A percentile compares a stretch with the other conserved stretches of the same genome.
These are phyloP conservation scores for Sebastes aleutianus DNA, from an alignment of 2,797 vertebrate species.

Conservation along the genomic window DNA sequence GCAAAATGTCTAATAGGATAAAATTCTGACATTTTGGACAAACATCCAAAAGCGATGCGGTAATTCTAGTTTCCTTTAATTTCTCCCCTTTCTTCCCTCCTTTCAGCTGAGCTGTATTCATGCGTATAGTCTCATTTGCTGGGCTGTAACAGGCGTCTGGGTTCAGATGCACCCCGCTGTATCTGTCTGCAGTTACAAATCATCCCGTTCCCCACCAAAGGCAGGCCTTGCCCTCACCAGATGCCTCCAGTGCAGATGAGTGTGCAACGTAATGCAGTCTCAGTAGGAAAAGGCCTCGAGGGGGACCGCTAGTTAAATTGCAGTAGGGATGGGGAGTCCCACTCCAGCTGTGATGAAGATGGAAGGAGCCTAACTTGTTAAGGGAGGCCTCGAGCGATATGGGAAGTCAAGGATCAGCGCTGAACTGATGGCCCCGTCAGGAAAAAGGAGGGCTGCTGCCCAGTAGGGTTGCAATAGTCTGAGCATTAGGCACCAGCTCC, in stretches of 20 bases:
- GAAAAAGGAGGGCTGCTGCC: constrained; percentile 24
- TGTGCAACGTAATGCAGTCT: constrained; percentile 32
- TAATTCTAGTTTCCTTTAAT: background rate
- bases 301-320: constrained; percentile 43
- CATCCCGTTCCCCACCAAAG: constrained; percentile 31
- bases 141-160: constrained; percentile 38
- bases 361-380: constrained; percentile 50
- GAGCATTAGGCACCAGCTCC: constrained; percentile 58
- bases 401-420: constrained; percentile 59
- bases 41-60: background rate
- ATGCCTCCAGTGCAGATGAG: constrained; percentile 32
- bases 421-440: constrained; percentile 52
- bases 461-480: constrained; percentile 41
- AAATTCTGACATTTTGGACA: background rate
- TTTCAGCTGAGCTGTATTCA: constrained; percentile 29
- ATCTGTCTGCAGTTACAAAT: constrained; percentile 62
- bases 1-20: background rate
- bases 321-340: constrained; percentile 33
- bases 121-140: constrained; percentile 39
- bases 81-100: background rate
- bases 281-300: constrained; percentile 23
- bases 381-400: constrained; percentile 25
- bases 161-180: constrained; percentile 28
- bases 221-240: constrained; percentile 32
- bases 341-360: constrained; percentile 65